Base-by-base conservation (phyloP, 2,888 invertebrate genomes). In the Cylindroiulus punctatus region DNA sequence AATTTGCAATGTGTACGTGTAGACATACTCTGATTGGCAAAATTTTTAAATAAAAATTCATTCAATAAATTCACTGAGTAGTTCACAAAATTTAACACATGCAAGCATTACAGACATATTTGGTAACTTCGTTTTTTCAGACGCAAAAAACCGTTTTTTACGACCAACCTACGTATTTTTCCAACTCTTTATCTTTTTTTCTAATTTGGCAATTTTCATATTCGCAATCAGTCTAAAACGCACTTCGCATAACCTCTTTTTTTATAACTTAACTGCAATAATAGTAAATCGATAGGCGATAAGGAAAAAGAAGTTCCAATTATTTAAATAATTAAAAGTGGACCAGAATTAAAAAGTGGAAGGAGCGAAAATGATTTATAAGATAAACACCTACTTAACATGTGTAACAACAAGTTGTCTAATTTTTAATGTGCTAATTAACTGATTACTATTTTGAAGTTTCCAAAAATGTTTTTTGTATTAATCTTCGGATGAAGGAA, bases 351-450 rank as follows among this genome's bases (percentile, higher is more conserved):
- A 65, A 26, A 65, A 26, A 65, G 12, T 65, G 26, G 65, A 65
- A 65, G 14, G 65, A 52, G 65, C 22, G 65, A 65, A n/a, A 65
- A 65, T 65, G 65, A 65, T 65, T 65, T 65, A 65, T 65, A 65
- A 65, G 65, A 65, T 65, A 65, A n/a, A 65, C 65, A 65, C 65
- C 65, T 65, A 65, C 65, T 65, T 65, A 65, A 65, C 65, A 65
- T 65, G 65, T 65, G 65, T 65, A 65, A 65, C 65, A 65, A 65
- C 65, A 65, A 65, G 65, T 26, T 65, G 65, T 65, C 65, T 65
- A 65, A 65, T 65, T 65, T 22, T 65, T n/a, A 22, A 65, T 65
- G 65, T 26, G 65, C 65, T 65, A 65, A 65, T 65, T 65, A 65
- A 65, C 65, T 65, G 65, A 65, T 65, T 65, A 26, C 65, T 12